Conservation (phyloP, 2,888 invertebrate genomes). For the Xanthostigma xanthostigma region DNA sequence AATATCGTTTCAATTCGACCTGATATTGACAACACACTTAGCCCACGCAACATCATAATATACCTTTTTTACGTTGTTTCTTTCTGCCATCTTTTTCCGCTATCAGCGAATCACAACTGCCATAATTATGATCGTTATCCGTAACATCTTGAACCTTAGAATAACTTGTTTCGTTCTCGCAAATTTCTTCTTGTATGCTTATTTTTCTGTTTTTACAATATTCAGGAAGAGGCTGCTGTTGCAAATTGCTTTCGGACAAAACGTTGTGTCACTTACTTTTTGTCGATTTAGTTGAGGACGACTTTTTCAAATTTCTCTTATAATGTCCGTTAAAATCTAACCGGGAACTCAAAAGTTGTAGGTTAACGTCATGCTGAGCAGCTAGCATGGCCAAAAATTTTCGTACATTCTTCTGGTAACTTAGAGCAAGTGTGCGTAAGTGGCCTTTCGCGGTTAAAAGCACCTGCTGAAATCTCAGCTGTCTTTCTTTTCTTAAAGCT, state of each 20-base stretch:
- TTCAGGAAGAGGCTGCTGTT: too few species aligned
- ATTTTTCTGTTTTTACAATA: too few species aligned
- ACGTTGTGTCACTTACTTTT: not conserved
- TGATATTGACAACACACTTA: not conserved
- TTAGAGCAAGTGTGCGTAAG: constrained; percentile 51
- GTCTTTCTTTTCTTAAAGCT: constrained; percentile 39
- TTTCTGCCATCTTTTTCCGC: not conserved
- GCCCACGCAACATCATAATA: not conserved
- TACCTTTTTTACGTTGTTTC: not conserved
- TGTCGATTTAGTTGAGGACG: not conserved
- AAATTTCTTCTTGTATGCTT: too few species aligned
- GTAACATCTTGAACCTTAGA: too few species aligned
- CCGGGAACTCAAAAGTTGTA: constrained; percentile 80
- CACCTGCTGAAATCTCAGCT: constrained; percentile 47
- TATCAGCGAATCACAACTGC: not conserved
- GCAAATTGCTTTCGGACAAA: too few species aligned
- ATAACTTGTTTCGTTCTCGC: too few species aligned
- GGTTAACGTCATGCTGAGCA: constrained; percentile 67
- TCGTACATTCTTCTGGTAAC: constrained; percentile 74
- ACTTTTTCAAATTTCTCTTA: constrained; percentile 45
- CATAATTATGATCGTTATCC: not conserved
- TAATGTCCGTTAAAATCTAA: constrained; percentile 94
- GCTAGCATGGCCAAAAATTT: constrained; percentile 74
- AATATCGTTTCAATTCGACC: too few species aligned
- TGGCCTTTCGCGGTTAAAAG: constrained; percentile 43